Conservation (phyloP, 2,113 vertebrate species). For the Redunca redunca region DNA sequence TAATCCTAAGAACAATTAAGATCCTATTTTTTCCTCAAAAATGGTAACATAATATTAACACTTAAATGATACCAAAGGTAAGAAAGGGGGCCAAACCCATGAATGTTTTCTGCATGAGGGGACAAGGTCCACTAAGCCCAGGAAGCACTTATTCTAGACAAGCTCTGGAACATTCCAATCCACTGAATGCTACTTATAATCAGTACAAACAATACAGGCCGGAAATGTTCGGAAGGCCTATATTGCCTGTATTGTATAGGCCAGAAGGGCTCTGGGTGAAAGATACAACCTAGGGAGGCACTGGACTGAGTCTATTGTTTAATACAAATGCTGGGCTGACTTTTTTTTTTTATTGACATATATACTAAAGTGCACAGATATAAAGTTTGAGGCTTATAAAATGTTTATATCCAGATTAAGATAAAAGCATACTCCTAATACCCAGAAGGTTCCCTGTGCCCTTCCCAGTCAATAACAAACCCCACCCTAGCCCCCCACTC, state of each 20-base stretch:
- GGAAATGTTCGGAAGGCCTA: background rate
- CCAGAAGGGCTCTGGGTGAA: background rate
- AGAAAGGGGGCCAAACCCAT: background rate
- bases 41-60: background rate
- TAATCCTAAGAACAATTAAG: conserved; percentile 27
- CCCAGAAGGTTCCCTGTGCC: background rate
- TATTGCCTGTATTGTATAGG: background rate
- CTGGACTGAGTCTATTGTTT: background rate
- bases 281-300: background rate
- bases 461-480: background rate
- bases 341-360: background rate
- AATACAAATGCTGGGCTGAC: background rate
- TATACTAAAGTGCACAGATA: background rate
- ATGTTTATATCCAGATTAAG: background rate
- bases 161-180: conserved; percentile 1
- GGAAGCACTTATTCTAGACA: background rate
- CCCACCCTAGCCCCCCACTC: background rate
- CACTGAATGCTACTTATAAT: background rate
- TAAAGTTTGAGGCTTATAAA: background rate
- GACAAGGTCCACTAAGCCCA: background rate
- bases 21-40: background rate
- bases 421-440: background rate
- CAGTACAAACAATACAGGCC: background rate
- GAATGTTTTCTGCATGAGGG: background rate
- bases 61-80: conserved; percentile 9